These are phyloP conservation scores for Drosophila quadrilineata DNA, from an alignment of 1,140 invertebrate species.

Conservation along the genomic window DNA sequence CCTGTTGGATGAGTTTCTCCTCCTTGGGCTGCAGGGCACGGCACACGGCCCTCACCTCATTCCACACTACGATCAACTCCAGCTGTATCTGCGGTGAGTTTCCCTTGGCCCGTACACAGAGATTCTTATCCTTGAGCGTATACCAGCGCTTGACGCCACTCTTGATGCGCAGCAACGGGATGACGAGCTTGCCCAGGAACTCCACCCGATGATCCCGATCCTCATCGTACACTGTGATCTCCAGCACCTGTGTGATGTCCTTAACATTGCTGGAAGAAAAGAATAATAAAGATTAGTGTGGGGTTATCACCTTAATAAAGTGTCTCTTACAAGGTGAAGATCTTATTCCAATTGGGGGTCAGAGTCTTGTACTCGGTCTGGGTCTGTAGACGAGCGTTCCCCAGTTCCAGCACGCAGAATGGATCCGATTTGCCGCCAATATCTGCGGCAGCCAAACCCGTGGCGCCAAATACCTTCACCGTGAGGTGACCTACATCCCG, in stretches of 20 bases:
- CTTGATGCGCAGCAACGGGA: constrained; percentile 93
- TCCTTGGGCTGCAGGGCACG: constrained; percentile 97
- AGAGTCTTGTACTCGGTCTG: constrained; percentile 99
- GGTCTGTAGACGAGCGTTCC: constrained; percentile 96
- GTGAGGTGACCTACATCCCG: constrained; percentile 94
- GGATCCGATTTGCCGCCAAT: constrained; percentile 97
- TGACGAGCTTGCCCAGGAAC: constrained; percentile 96
- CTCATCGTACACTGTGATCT: constrained; percentile 99
- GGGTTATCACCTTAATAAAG: too few relatives aligned
- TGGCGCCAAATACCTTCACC: constrained; percentile 94
- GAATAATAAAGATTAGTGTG: constrained; percentile 13
- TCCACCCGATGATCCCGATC: constrained; percentile 99
- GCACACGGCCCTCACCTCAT: constrained; percentile 91
- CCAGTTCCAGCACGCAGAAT: constrained; percentile 97
- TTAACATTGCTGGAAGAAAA: constrained; percentile 91
- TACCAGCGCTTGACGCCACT: constrained; percentile 98
- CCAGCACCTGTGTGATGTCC: constrained; percentile 97
- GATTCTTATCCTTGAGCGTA: constrained; percentile 97
- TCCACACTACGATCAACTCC: constrained; percentile 96
- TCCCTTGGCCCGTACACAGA: constrained; percentile 93
- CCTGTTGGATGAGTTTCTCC: constrained; percentile 96
- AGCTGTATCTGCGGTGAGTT: constrained; percentile 92
- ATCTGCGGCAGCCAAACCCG: constrained; percentile 94
- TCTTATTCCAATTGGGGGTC: constrained; percentile 98
- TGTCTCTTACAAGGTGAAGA: constrained; percentile 95